These are phyloP conservation scores for Psix sp. DNA, from an alignment of 1,140 invertebrate genomes.

Conservation along the genomic window DNA sequence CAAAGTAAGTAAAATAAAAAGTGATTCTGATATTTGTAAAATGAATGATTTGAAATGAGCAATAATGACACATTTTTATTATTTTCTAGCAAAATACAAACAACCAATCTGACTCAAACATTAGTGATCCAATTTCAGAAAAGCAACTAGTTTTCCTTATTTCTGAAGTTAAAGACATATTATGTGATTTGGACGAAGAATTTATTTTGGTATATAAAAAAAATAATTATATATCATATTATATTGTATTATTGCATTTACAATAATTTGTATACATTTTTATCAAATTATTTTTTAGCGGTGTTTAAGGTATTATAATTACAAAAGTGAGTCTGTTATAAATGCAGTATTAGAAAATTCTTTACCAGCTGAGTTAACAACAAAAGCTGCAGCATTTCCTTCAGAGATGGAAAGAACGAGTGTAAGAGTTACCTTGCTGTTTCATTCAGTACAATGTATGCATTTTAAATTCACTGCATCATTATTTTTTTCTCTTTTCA, in stretches of 20 bases:
- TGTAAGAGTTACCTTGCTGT: neutral
- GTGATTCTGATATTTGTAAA: too few species aligned
- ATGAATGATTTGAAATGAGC: too few species aligned
- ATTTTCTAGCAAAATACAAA: neutral
- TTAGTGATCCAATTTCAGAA: constrained; percentile 47
- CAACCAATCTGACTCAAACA: neutral
- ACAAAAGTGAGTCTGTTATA: constrained; percentile 84
- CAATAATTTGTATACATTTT: too few species aligned
- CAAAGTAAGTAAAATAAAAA: too few species aligned
- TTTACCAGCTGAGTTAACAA: constrained; percentile 79
- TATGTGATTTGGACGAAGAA: constrained; percentile 87
- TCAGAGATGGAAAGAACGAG: too few species aligned
- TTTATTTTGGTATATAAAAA: constrained; percentile 80
- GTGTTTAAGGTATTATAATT: constrained; percentile 86
- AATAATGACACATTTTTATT: too few species aligned
- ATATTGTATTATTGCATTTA: too few species aligned
- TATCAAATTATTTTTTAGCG: constrained; percentile 77
- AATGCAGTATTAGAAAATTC: constrained; percentile 86
- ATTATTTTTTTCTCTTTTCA: neutral
- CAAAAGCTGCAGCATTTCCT: constrained; percentile 67
- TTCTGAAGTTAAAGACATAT: constrained; percentile 85
- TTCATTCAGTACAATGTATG: neutral
- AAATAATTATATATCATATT: too few species aligned
- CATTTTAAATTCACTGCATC: too few species aligned
- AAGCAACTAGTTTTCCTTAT: constrained; percentile 80